phyloP scores from a whole-genome alignment of 2,797 vertebrate genomes.

The Gymnoscopelus microlampas region DNA sequence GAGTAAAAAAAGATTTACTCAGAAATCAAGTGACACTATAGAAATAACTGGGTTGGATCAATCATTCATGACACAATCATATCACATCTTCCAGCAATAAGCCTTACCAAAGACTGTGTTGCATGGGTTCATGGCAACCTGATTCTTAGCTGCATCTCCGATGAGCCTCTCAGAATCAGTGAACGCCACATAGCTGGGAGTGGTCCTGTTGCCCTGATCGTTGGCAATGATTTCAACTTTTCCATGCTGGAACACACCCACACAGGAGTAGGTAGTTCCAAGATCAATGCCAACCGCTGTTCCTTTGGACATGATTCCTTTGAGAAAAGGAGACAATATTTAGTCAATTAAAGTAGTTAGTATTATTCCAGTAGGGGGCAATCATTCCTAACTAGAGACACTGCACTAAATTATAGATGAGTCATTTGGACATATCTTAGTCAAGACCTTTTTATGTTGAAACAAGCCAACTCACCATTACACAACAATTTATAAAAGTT shows the following conservation, averaged over 20 bases:
- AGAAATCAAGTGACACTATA: too few species aligned
- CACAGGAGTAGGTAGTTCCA: slow-evolving; percentile 90
- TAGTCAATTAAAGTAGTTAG: neutral
- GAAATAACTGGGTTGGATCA: neutral
- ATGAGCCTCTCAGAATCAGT: slow-evolving; percentile 86
- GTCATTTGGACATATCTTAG: neutral
- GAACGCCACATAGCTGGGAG: slow-evolving; percentile 88
- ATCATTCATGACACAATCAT: neutral
- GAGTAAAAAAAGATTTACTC: too few species aligned
- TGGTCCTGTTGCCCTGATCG: slow-evolving; percentile 89
- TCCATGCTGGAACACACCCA: slow-evolving; percentile 89
- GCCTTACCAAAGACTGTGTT: slow-evolving; percentile 88
- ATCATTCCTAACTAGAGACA: neutral
- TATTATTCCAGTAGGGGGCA: slow-evolving; percentile 37
- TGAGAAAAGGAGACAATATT: slow-evolving; percentile 19
- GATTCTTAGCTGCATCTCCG: slow-evolving; percentile 88
- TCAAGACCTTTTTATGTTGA: too few species aligned
- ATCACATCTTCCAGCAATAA: neutral
- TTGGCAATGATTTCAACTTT: slow-evolving; percentile 92
- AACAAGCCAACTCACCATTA: too few species aligned
- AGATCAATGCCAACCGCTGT: slow-evolving; percentile 89
- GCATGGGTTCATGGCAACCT: slow-evolving; percentile 90
- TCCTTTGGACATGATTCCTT: slow-evolving; percentile 84
- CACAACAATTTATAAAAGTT: too few species aligned
- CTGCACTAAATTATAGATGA: neutral